phyloP scores from a whole-genome alignment of 1,140 invertebrate species.

The Pachyrhynchus sulphureomaculatus region DNA sequence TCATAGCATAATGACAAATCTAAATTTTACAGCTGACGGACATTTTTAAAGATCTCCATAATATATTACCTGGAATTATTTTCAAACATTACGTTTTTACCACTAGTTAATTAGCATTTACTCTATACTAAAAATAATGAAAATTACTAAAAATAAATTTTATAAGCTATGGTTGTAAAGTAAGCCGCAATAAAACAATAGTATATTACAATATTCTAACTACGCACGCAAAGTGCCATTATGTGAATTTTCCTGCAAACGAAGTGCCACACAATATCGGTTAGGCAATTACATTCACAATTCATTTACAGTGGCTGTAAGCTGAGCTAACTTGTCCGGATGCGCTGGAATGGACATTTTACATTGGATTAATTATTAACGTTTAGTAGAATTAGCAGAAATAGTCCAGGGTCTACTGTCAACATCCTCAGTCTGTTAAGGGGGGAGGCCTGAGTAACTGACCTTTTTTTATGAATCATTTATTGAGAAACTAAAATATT shows the following conservation, averaged over 20 bases:
- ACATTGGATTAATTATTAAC: not conserved
- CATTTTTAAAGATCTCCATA: too few species aligned
- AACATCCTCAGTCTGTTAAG: too few species aligned
- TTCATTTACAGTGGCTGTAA: not conserved
- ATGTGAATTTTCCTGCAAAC: not conserved
- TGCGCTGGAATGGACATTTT: not conserved
- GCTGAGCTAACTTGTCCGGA: not conserved
- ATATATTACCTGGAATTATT: too few species aligned
- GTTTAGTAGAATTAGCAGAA: not conserved
- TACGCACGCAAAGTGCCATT: not conserved
- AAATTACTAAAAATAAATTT: not conserved
- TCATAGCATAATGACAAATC: too few species aligned
- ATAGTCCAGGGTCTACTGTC: too few species aligned
- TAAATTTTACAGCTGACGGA: too few species aligned
- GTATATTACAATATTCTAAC: not conserved
- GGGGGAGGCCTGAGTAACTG: too few species aligned
- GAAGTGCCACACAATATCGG: not conserved
- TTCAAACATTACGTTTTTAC: too few species aligned
- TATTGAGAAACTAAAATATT: too few species aligned
- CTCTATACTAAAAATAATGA: not conserved
- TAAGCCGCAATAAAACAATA: not conserved
- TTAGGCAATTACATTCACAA: conserved; percentile 3
- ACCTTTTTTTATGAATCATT: too few species aligned
- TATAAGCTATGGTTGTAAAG: not conserved
- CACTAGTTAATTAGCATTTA: too few species aligned